These are phyloP conservation scores for Orthochromis indermauri DNA, from an alignment of 2,113 vertebrate genomes.

Conservation along the genomic window DNA sequence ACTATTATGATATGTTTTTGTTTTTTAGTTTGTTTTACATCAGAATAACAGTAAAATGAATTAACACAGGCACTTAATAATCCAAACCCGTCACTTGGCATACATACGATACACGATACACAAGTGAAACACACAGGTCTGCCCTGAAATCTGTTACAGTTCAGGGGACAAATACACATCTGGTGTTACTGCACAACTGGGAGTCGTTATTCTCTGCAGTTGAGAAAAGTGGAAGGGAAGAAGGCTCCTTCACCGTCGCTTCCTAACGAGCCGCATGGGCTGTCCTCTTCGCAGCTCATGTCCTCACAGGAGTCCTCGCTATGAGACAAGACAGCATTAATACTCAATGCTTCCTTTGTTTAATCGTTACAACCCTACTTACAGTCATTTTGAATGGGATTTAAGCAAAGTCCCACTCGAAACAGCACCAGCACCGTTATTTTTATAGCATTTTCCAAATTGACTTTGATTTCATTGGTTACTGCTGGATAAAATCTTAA, in stretches of 20 bases:
- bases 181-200: not conserved
- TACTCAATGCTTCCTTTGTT: not conserved
- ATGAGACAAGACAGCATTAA: not conserved
- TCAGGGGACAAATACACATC: not conserved
- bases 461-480: not conserved
- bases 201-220: constrained; percentile 9
- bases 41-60: constrained; percentile 4
- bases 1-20: constrained; percentile 12
- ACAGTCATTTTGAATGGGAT: not conserved
- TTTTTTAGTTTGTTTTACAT: not conserved
- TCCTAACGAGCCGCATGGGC: constrained; percentile 79
- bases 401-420: not conserved
- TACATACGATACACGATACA: not conserved
- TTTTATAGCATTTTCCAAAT: not conserved
- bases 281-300: constrained; percentile 86
- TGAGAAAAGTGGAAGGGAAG: constrained; percentile 75
- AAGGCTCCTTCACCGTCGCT: constrained; percentile 81
- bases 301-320: constrained; percentile 93
- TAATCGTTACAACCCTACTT: not conserved
- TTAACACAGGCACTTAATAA: constrained; percentile 53
- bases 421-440: not conserved
- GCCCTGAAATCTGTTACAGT: not conserved
- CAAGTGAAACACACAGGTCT: not conserved
- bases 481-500: not conserved
- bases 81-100: not conserved